Base-by-base conservation (phyloP, 1,140 invertebrate genomes). In the Zaprionus lachaisei region DNA sequence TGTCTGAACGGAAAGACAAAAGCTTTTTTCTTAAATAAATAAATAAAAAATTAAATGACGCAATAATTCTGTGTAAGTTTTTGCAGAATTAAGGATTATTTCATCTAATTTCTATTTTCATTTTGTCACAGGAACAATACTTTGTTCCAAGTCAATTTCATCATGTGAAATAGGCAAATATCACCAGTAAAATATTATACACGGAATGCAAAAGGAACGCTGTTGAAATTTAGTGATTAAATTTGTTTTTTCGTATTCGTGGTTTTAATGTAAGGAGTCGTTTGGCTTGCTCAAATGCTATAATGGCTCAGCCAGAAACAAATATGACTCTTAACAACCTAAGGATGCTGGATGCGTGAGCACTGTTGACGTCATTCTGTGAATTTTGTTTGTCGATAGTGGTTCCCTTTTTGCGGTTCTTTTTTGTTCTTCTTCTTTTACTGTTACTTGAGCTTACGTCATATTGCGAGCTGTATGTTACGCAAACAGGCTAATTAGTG, bases 311-410 rank as follows among this genome's bases (percentile, higher is more conserved):
- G 57, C 17, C 44, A 26, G 15, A 64, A 65, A 72, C 26, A 65
- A 65, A 60, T 7, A 75, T 70, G 44, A 70, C 67, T 75, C 67
- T 75, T 34, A 75, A 75, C 72, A 54, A 41, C 55, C 47, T 49
- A 37, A 12, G 47, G 73, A 76, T 56, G 68, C 62, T 72, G 68
- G 14, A 11, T 24, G 22, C 44, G 14, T 7, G 31, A 34, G 3
- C 20, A 37, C 12, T 26, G 70, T 37, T 76, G 73, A 65, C 73
- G 73, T 72, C 68, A 76, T 15, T 72, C 7, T 58, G 41, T 12
- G 24, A 17, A n/a, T 26, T 26, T 17, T 60, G 24, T 64, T 71
- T 60, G 56, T 51, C 26, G n/a, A 28, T 28, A 28, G 38, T 44
- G 38, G 6, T 57, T 47, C 28, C 34, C 26, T 37, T 17, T 24